These are phyloP conservation scores for Nomada lathburiana DNA, from an alignment of 2,888 invertebrate species.

Conservation along the genomic window DNA sequence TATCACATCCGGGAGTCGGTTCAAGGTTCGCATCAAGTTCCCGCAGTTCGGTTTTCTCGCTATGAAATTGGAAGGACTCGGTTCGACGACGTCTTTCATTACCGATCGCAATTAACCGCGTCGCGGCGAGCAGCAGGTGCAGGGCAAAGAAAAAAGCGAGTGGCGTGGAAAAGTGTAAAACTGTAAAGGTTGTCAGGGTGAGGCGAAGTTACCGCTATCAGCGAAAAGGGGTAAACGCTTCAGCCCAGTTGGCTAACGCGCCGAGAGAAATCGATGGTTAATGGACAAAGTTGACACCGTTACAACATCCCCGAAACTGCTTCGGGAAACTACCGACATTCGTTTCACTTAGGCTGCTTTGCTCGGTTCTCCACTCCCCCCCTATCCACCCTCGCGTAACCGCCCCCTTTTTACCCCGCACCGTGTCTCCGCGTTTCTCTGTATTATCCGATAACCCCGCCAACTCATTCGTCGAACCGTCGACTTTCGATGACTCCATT, in stretches of 20 bases:
- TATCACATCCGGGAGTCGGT: too few relatives aligned
- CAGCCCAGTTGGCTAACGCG: conserved; percentile 69
- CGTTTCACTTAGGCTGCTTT: conserved; percentile 71
- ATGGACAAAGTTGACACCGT: conserved; percentile 80
- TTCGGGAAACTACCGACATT: conserved; percentile 71
- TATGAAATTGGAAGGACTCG: neutral
- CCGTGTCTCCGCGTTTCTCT: conserved; percentile 29
- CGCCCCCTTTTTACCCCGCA: neutral
- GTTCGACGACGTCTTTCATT: conserved; percentile 46
- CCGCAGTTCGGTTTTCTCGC: neutral
- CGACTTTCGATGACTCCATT: conserved; percentile 18
- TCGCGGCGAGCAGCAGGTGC: neutral
- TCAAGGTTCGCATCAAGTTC: neutral
- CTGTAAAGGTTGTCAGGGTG: conserved; percentile 37
- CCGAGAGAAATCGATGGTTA: conserved; percentile 79
- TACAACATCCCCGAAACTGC: conserved; percentile 70
- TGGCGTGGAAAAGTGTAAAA: conserved; percentile 31
- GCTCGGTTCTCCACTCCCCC: conserved; percentile 8
- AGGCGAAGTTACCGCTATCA: conserved; percentile 59
- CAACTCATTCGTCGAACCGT: conserved; percentile 45
- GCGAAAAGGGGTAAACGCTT: conserved; percentile 71
- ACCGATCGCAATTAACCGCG: conserved; percentile 45
- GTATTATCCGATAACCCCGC: conserved; percentile 50
- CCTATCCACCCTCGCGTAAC: neutral
- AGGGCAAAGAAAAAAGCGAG: conserved; percentile 16